phyloP scores from a whole-genome alignment of 2,888 invertebrate species.

The Thecophora atra region DNA sequence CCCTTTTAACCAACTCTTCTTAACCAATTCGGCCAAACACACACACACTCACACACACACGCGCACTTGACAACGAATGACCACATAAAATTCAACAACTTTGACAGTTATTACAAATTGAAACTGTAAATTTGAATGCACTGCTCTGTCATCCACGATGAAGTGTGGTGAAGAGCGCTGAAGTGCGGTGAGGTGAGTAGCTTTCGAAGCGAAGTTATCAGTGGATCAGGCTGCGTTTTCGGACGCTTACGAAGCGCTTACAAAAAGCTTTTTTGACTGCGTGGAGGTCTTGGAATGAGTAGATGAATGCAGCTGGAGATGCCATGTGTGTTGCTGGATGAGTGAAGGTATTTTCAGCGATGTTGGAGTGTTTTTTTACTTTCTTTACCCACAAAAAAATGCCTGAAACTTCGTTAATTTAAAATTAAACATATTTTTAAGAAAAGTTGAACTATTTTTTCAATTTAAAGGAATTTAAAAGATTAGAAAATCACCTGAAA shows the following conservation, averaged over 20 bases:
- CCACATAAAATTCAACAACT: conserved; percentile 56
- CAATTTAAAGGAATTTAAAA: no score
- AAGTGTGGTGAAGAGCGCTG: background rate
- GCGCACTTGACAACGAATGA: conserved; percentile 50
- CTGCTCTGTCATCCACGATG: background rate
- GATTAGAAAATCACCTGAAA: no score
- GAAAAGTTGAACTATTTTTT: no score
- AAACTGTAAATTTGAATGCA: conserved; percentile 50
- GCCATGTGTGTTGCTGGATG: background rate
- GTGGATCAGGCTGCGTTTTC: background rate
- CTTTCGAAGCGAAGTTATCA: background rate
- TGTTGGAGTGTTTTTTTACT: no score
- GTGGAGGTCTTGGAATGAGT: background rate
- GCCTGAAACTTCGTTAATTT: no score
- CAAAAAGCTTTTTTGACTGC: background rate
- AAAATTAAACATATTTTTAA: no score
- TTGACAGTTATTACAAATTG: conserved; percentile 58
- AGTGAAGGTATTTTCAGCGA: no score
- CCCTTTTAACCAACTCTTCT: background rate
- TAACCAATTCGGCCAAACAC: background rate
- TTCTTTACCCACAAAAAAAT: no score
- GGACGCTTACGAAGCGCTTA: background rate
- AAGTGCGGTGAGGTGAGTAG: background rate
- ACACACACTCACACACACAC: conserved; percentile 11
- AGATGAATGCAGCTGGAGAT: background rate